Evolutionary conservation across 2,888 invertebrate species (phyloP), one percentile per base, ranked within the genome.

Genomic region (Escarpia spicata): DNA sequence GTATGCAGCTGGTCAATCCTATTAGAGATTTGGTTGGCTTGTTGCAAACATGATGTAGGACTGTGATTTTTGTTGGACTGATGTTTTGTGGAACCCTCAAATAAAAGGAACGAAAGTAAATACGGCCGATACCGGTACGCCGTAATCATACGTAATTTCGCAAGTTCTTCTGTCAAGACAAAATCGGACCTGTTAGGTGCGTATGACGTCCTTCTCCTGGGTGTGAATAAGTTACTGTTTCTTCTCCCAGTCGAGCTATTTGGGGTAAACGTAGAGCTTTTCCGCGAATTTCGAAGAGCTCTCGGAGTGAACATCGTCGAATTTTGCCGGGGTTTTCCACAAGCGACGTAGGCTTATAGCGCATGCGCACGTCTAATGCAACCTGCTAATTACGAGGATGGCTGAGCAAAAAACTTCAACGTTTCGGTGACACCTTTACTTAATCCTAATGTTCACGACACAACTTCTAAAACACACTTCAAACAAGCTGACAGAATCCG

Each of bases 161-260:
- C 37, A 6, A 52, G 4, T 9, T 52, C 52, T 10, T 10, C 52
- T 52, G 52, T 52, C 52, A 52, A 52, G 0, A 52, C 15, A 8
- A 26, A 75, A 26, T 75, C 75, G 75, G 75, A 75, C 75, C 75
- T 75, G 75, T 75, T 75, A 26, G 75, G 26, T 75, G 75, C 75
- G 19, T 75, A 75, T 75, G 75, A 75, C n/a, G 75, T 75, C 75
- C 75, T 75, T 75, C 75, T 75, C 75, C 75, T 15, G n/a, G 75
- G 75, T 75, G 75, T 75, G 75, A 75, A 75, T 75, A 75, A 75
- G 75, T 75, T 75, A 75, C 75, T 75, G n/a, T 26, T 75, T 75
- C 75, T 75, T 75, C 75, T 75, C 75, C 75, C 75, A 15, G 75
- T 75, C 26, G 75, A 75, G n/a, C 75, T 75, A 75, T 75, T 75